Percentiles rank a stretch among this genome's conserved stretches.
phyloP scores from a whole-genome alignment of 2,113 vertebrate genomes.

The Hystrix cristata region DNA sequence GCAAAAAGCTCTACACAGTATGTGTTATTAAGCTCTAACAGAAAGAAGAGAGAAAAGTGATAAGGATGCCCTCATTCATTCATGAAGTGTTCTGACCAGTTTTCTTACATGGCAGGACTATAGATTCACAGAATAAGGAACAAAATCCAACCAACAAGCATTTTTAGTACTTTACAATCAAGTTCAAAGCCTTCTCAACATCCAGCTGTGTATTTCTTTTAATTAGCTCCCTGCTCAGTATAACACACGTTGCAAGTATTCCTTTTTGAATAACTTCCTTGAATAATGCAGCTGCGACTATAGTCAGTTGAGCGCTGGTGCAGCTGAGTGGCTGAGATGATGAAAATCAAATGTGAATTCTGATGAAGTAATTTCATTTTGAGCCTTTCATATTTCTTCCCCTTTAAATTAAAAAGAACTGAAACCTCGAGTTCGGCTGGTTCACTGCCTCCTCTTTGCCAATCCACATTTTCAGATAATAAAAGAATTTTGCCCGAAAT shows the following conservation, averaged over 20 bases:
- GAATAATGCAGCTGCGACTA: slow-evolving; percentile 76
- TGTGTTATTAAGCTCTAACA: slow-evolving; percentile 27
- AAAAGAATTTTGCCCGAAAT: slow-evolving; percentile 68
- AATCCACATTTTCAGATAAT: slow-evolving; percentile 73
- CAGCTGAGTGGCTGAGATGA: slow-evolving; percentile 76
- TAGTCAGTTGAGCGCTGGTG: slow-evolving; percentile 70
- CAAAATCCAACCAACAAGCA: slow-evolving; percentile 61
- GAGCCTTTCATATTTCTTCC: slow-evolving; percentile 75
- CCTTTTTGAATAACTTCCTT: slow-evolving; percentile 73
- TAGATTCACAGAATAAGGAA: slow-evolving; percentile 41
- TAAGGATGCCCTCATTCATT: slow-evolving; percentile 44
- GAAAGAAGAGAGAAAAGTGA: neutral
- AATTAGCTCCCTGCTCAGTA: slow-evolving; percentile 73
- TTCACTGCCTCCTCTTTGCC: slow-evolving; percentile 59
- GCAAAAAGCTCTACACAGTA: neutral
- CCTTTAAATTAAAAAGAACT: slow-evolving; percentile 76
- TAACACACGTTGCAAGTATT: slow-evolving; percentile 56
- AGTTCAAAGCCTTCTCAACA: slow-evolving; percentile 69
- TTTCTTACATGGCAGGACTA: slow-evolving; percentile 59
- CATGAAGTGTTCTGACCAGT: slow-evolving; percentile 35
- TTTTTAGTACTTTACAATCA: slow-evolving; percentile 78
- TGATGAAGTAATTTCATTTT: slow-evolving; percentile 82
- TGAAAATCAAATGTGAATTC: slow-evolving; percentile 81
- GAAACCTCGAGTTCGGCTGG: slow-evolving; percentile 73
- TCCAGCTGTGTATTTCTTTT: slow-evolving; percentile 78